Percentiles rank a stretch among this genome's conserved stretches.
These are phyloP conservation scores for Pollenia angustigena DNA, from an alignment of 2,888 invertebrate genomes.

Conservation along the genomic window DNA sequence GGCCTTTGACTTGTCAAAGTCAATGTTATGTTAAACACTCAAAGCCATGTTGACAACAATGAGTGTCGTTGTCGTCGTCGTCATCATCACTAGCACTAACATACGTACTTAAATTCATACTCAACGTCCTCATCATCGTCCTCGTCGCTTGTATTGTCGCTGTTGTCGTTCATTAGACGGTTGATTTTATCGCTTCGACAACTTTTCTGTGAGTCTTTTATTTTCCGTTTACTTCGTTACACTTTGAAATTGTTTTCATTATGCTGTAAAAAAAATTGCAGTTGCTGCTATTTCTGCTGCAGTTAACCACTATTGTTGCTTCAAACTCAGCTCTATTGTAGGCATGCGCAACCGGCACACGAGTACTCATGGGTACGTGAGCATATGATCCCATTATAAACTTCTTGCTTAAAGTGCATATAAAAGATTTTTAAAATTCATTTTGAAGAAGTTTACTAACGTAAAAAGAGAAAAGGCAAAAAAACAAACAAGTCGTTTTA, in stretches of 20 bases:
- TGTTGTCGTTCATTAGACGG: slow-evolving; percentile 34
- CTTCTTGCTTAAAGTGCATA: slow-evolving; percentile 12
- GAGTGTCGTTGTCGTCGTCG: slow-evolving; percentile 66
- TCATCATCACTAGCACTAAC: slow-evolving; percentile 28
- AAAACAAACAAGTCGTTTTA: slow-evolving; percentile 22
- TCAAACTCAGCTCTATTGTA: slow-evolving; percentile 35
- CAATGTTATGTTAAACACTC: slow-evolving; percentile 74
- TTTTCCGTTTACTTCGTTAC: slow-evolving; percentile 53
- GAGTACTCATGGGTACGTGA: slow-evolving; percentile 73
- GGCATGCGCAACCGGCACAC: slow-evolving; percentile 70
- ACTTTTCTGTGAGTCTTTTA: slow-evolving; percentile 37
- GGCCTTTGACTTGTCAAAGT: slow-evolving; percentile 76
- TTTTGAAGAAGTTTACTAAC: slow-evolving; percentile 65
- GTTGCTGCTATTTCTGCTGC: slow-evolving; percentile 30
- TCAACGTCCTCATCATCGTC: slow-evolving; percentile 18
- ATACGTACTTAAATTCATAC: not conserved
- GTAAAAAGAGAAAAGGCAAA: slow-evolving; percentile 36
- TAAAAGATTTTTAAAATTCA: slow-evolving; percentile 41
- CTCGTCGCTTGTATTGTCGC: slow-evolving; percentile 16
- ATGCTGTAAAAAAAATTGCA: not conserved
- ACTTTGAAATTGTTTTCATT: slow-evolving; percentile 43
- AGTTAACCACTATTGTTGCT: slow-evolving; percentile 15
- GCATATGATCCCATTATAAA: slow-evolving; percentile 60
- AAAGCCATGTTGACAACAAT: slow-evolving; percentile 69
- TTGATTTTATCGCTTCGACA: slow-evolving; percentile 69